Percentiles rank a stretch among this genome's conserved stretches.
phyloP scores from a whole-genome alignment of 2,113 vertebrate genomes.

The Falcunculus frontatus region DNA sequence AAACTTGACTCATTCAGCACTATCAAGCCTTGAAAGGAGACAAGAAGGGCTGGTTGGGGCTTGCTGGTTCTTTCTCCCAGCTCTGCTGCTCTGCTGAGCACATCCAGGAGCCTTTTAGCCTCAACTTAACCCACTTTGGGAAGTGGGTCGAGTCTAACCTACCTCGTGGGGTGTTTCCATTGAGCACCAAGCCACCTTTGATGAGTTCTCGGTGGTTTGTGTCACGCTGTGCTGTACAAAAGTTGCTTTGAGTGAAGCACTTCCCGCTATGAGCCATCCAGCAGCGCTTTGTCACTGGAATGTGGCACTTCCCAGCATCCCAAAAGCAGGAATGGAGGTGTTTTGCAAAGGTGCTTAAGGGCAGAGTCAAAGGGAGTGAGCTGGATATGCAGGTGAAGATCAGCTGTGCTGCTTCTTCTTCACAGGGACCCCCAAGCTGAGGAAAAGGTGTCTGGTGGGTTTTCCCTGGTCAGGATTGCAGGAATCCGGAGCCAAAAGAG shows the following conservation, averaged over 20 bases:
- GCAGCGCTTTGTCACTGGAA: neutral
- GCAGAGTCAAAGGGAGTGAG: neutral
- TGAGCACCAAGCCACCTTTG: neutral
- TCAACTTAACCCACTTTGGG: neutral
- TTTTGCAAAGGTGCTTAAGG: neutral
- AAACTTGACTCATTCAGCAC: neutral
- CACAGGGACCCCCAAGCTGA: neutral
- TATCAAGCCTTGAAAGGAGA: neutral
- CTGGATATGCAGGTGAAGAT: rapidly evolving
- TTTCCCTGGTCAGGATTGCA: neutral
- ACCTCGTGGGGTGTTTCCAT: slow-evolving; percentile 1
- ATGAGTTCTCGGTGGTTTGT: neutral
- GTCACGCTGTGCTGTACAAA: neutral
- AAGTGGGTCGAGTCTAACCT: neutral
- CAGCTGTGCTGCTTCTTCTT: neutral
- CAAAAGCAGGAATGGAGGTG: neutral
- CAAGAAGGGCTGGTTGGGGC: neutral
- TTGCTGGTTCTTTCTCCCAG: neutral
- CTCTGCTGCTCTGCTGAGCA: neutral
- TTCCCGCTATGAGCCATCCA: neutral
- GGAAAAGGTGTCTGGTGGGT: neutral
- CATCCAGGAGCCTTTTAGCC: slow-evolving; percentile 4
- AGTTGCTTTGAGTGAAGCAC: neutral
- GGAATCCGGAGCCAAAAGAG: neutral
- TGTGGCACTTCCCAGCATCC: neutral